These are phyloP conservation scores for Habrosyne pyritoides DNA, from an alignment of 2,888 invertebrate species.

Conservation along the genomic window DNA sequence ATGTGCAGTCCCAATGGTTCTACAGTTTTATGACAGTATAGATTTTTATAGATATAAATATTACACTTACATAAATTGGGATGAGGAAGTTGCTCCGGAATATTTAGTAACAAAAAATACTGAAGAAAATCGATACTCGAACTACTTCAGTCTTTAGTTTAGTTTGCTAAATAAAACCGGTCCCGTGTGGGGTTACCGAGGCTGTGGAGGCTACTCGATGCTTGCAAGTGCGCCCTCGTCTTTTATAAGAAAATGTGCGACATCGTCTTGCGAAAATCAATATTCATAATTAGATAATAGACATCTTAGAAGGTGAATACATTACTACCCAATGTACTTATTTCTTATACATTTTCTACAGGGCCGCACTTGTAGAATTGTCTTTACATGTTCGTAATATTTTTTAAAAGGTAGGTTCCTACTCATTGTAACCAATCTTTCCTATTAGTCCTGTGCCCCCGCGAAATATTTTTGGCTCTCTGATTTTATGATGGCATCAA, in stretches of 20 bases:
- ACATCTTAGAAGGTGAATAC: constrained; percentile 69
- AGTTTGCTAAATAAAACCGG: constrained; percentile 57
- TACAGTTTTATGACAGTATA: no score
- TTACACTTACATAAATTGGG: constrained; percentile 51
- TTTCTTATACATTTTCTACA: constrained; percentile 40
- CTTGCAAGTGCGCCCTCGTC: constrained; percentile 34
- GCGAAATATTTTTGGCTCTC: no score
- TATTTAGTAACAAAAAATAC: constrained; percentile 70
- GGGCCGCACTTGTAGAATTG: constrained; percentile 47
- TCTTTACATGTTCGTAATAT: neutral
- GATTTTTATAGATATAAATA: no score
- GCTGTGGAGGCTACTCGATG: constrained; percentile 76
- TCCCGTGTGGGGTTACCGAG: constrained; percentile 67
- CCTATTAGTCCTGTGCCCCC: no score
- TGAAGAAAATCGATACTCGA: constrained; percentile 83
- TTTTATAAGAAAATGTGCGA: constrained; percentile 65
- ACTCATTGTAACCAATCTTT: no score
- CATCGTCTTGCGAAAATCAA: constrained; percentile 70
- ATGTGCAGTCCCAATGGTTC: no score
- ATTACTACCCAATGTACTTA: constrained; percentile 36
- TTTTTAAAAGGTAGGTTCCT: neutral
- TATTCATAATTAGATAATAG: constrained; percentile 79
- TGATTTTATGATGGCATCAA: no score
- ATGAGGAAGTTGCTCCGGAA: constrained; percentile 61
- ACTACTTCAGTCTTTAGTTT: constrained; percentile 82